These are phyloP conservation scores for Caenorhabditis virilis DNA, from an alignment of 2,888 invertebrate genomes.

Conservation along the genomic window DNA sequence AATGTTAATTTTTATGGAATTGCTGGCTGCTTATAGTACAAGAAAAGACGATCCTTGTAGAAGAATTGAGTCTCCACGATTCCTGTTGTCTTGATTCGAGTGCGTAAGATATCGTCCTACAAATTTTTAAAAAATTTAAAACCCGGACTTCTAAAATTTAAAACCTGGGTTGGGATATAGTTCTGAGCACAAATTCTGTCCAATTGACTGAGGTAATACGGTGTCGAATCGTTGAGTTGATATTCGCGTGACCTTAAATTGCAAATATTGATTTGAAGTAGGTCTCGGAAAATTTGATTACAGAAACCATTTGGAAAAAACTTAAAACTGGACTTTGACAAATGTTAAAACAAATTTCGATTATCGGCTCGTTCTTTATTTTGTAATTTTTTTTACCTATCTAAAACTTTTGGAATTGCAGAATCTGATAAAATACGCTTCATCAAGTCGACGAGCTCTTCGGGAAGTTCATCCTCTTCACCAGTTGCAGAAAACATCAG, in stretches of 20 bases:
- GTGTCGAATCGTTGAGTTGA: slow-evolving; percentile 38
- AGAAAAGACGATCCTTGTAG: slow-evolving; percentile 16
- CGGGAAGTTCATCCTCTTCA: slow-evolving; percentile 26
- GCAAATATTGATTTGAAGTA: too few relatives aligned
- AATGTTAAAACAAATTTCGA: too few relatives aligned
- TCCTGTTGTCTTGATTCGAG: slow-evolving; percentile 33
- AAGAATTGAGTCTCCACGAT: slow-evolving; percentile 26
- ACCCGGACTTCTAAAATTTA: not conserved
- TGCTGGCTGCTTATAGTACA: not conserved
- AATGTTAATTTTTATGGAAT: not conserved
- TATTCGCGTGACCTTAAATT: slow-evolving; percentile 16
- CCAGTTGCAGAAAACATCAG: slow-evolving; percentile 13
- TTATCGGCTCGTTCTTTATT: too few relatives aligned
- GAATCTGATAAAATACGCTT: slow-evolving; percentile 1
- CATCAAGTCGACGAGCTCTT: not conserved
- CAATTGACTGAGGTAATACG: slow-evolving; percentile 32
- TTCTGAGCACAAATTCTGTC: slow-evolving; percentile 26
- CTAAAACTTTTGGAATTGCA: not conserved
- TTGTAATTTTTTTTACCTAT: too few relatives aligned
- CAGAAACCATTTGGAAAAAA: too few relatives aligned
- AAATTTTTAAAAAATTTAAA: slow-evolving; percentile 1
- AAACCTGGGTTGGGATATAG: slow-evolving; percentile 34
- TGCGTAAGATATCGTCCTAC: slow-evolving; percentile 30
- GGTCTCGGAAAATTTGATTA: too few relatives aligned
- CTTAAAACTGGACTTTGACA: too few relatives aligned